phyloP scores from a whole-genome alignment of 53 echinoderm and acorn worm genomes.

The Patiria pectinifera region DNA sequence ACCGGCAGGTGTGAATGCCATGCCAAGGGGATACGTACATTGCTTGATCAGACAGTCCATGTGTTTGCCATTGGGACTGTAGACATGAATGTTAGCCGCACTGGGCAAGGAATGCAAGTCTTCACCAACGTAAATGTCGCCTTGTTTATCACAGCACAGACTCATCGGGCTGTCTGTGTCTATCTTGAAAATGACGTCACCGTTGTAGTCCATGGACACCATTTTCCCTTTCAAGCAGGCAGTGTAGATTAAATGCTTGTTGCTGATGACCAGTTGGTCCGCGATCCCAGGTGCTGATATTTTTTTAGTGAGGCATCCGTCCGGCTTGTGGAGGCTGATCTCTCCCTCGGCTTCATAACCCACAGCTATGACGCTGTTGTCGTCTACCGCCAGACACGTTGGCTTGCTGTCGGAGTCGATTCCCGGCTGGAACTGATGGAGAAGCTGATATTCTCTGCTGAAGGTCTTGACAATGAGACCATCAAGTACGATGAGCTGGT shows the following conservation, averaged over 20 bases:
- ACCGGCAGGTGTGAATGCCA: neutral
- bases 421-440: neutral
- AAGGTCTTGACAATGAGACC: neutral
- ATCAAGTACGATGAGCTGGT: slow-evolving; percentile 22
- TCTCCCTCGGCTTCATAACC: neutral
- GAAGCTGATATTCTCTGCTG: neutral
- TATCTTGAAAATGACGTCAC: neutral
- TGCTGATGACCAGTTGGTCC: neutral
- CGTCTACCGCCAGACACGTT: slow-evolving; percentile 10
- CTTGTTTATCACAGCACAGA: slow-evolving; percentile 7
- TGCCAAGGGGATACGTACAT: neutral
- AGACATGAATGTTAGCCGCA: neutral
- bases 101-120: neutral
- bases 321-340: neutral
- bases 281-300: neutral
- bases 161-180: neutral
- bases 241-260: slow-evolving; percentile 18
- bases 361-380: slow-evolving; percentile 12
- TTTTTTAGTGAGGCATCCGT: neutral
- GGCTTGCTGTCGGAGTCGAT: neutral
- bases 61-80: slow-evolving; percentile 11
- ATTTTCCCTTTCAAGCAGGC: neutral
- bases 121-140: slow-evolving; percentile 1
- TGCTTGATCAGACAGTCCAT: neutral
- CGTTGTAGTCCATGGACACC: slow-evolving; percentile 13